Conservation (phyloP, 2,888 invertebrate species). For the Anoplius nigerrimus region DNA sequence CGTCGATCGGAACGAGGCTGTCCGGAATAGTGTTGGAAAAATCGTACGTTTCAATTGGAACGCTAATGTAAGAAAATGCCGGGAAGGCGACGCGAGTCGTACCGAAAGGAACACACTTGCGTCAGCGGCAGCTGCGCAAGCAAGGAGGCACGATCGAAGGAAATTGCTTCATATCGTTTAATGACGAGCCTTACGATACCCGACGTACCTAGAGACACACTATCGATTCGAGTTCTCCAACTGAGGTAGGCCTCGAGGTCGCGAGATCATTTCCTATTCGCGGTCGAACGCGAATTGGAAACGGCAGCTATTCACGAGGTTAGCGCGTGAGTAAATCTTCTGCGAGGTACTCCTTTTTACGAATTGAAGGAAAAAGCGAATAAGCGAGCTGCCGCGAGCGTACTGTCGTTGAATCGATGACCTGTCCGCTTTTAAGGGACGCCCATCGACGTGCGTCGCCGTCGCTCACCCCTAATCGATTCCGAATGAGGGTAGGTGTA, state of each 20-base stretch:
- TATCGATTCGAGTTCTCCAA: neutral
- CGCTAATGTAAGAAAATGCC: neutral
- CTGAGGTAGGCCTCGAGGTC: too few species aligned
- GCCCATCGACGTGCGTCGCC: too few species aligned
- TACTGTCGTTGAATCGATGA: too few species aligned
- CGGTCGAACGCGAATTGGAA: slow-evolving; percentile 4
- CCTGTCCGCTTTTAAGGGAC: too few species aligned
- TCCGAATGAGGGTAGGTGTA: too few species aligned
- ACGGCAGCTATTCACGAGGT: neutral
- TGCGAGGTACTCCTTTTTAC: too few species aligned
- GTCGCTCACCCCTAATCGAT: too few species aligned
- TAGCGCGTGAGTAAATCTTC: neutral
- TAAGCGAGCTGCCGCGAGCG: too few species aligned
- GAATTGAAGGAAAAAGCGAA: too few species aligned
- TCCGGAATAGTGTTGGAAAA: too few species aligned
- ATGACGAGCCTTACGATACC: slow-evolving; percentile 8
- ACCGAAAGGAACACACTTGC: slow-evolving; percentile 36
- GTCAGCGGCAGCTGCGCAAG: slow-evolving; percentile 34
- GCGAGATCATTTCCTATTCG: neutral
- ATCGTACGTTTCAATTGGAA: slow-evolving; percentile 3
- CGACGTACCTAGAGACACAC: neutral
- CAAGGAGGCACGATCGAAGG: slow-evolving; percentile 21
- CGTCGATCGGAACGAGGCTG: too few species aligned
- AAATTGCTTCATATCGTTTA: slow-evolving; percentile 29
- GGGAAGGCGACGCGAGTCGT: slow-evolving; percentile 12